Conservation (phyloP, 2,797 vertebrate genomes). For the Bovichtus diacanthus region DNA sequence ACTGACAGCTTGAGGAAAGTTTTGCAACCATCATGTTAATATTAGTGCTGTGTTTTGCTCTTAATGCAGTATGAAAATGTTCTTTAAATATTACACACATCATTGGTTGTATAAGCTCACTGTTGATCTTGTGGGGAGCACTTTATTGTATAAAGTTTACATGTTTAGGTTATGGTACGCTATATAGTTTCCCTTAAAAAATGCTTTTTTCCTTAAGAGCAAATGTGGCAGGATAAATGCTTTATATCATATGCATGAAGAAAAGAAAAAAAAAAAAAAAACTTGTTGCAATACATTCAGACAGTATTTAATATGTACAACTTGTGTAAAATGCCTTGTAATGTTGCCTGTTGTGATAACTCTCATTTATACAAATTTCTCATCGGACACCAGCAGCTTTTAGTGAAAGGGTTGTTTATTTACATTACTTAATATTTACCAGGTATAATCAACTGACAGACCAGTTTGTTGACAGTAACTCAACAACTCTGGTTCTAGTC, state of each 20-base stretch:
- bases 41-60: constrained; percentile 58
- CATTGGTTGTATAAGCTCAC: constrained; percentile 65
- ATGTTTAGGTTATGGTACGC: constrained; percentile 67
- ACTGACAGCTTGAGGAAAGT: constrained; percentile 56
- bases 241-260: constrained; percentile 68
- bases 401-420: constrained; percentile 45
- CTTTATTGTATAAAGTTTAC: constrained; percentile 80
- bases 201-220: constrained; percentile 41
- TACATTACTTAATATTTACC: constrained; percentile 49
- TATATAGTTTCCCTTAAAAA: constrained; percentile 48
- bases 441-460: constrained; percentile 46
- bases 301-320: constrained; percentile 75
- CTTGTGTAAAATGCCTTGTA: constrained; percentile 72
- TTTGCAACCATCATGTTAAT: constrained; percentile 59
- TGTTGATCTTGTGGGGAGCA: constrained; percentile 75
- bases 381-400: constrained; percentile 64
- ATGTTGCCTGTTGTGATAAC: constrained; percentile 66
- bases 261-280: constrained; percentile 41
- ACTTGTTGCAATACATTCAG: constrained; percentile 62
- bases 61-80: constrained; percentile 59
- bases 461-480: constrained; percentile 31
- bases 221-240: constrained; percentile 49
- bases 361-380: constrained; percentile 57
- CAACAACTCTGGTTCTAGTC: constrained; percentile 30
- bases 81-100: constrained; percentile 49